These are phyloP conservation scores for Pseudocheirus occidentalis DNA, from an alignment of 2,797 vertebrate species.

Conservation along the genomic window DNA sequence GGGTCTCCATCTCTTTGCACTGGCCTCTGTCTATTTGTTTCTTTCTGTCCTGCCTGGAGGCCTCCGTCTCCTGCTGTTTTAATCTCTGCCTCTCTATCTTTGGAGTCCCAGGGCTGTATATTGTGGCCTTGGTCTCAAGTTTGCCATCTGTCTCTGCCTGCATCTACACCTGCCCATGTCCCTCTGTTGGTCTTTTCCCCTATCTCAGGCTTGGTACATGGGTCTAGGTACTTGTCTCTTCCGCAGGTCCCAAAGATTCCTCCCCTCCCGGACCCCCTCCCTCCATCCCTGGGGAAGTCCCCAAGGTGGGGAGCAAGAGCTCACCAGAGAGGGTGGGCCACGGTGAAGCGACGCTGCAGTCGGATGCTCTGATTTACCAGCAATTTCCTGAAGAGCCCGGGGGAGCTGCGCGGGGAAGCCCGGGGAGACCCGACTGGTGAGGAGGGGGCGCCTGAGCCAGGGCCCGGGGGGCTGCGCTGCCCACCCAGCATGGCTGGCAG, in stretches of 20 bases:
- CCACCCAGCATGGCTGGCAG: slow-evolving; percentile 56
- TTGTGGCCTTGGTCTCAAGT: not conserved
- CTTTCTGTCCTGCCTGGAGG: not conserved
- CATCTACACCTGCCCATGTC: not conserved
- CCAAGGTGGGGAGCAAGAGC: not conserved
- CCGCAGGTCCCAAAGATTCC: not conserved
- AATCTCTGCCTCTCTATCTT: not conserved
- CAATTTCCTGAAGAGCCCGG: slow-evolving; percentile 90
- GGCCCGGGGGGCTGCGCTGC: slow-evolving; percentile 75
- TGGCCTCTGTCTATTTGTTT: not conserved
- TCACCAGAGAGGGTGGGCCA: slow-evolving; percentile 87
- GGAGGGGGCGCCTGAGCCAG: slow-evolving; percentile 49
- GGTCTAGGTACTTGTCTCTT: not conserved
- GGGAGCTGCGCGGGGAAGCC: slow-evolving; percentile 89
- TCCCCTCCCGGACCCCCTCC: not conserved
- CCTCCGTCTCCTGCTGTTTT: not conserved
- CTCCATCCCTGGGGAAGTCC: not conserved
- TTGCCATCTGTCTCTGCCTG: not conserved
- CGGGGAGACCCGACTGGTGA: slow-evolving; percentile 80
- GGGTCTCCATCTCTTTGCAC: not conserved
- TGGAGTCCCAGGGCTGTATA: not conserved
- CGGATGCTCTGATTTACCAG: slow-evolving; percentile 91
- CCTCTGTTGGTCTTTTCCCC: not conserved
- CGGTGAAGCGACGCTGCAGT: slow-evolving; percentile 89
- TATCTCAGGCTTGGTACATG: not conserved